Conservation (phyloP, 2,888 invertebrate genomes). For the Drosophila mercatorum region DNA sequence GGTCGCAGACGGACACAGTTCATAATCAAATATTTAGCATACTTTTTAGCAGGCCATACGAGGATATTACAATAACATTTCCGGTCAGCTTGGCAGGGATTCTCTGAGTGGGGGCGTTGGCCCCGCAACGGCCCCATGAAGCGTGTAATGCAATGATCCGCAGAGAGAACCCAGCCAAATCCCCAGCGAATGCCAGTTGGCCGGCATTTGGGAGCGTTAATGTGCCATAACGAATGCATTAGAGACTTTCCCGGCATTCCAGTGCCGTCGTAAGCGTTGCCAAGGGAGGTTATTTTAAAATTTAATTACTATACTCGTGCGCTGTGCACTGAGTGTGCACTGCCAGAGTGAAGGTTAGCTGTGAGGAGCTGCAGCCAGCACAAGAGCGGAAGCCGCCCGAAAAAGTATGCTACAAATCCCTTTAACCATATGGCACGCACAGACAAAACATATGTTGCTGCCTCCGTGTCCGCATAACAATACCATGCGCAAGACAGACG, state of each 20-base stretch:
- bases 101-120: conserved; percentile 41
- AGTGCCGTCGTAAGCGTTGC: conserved; percentile 39
- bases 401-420: conserved; percentile 57
- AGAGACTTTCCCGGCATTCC: conserved; percentile 50
- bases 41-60: conserved; percentile 71
- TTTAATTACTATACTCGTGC: conserved; percentile 60
- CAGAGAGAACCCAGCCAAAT: conserved; percentile 37
- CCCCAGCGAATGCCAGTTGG: conserved; percentile 64
- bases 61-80: conserved; percentile 81
- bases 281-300: conserved; percentile 60
- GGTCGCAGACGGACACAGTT: conserved; percentile 54
- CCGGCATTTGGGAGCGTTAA: conserved; percentile 71
- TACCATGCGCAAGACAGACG: conserved; percentile 23
- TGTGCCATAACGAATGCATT: conserved; percentile 79
- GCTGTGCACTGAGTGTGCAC: conserved; percentile 6
- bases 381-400: conserved; percentile 34
- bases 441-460: conserved; percentile 67
- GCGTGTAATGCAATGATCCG: conserved; percentile 69
- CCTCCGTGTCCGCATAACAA: conserved; percentile 43
- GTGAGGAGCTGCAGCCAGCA: conserved; percentile 16
- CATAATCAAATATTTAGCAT: conserved; percentile 83
- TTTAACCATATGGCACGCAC: conserved; percentile 43
- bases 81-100: conserved; percentile 69
- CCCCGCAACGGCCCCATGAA: conserved; percentile 44
- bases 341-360: conserved; percentile 3